A percentile compares a stretch with the other conserved stretches of the same genome.
Conservation (phyloP, 2,888 invertebrate species). For the Julus scandinavius region DNA sequence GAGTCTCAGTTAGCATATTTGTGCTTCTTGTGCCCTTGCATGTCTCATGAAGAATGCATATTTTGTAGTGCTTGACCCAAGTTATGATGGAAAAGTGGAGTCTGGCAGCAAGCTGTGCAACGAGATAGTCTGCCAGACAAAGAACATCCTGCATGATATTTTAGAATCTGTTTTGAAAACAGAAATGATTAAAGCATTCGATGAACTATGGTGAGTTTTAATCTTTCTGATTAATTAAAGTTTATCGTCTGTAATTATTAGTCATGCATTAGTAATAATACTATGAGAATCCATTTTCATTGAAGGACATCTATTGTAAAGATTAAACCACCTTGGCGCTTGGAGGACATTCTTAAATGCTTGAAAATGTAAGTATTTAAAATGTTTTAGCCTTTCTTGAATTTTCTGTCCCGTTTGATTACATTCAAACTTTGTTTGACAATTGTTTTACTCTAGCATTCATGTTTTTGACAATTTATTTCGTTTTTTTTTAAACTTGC, state of each 20-base stretch:
- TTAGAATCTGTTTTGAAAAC: neutral
- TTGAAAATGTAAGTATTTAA: slow-evolving; percentile 61
- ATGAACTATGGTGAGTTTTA: slow-evolving; percentile 39
- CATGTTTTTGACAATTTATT: neutral
- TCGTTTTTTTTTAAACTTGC: neutral
- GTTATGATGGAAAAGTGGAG: neutral
- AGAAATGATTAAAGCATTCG: slow-evolving; percentile 40
- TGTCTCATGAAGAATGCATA: neutral
- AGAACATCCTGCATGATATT: neutral
- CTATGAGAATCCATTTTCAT: slow-evolving; percentile 53
- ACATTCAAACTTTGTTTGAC: neutral
- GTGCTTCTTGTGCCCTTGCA: neutral
- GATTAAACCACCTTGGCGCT: slow-evolving; percentile 65
- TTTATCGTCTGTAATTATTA: neutral
- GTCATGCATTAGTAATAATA: neutral
- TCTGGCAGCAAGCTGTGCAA: neutral
- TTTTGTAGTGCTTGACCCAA: neutral
- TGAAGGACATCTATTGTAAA: slow-evolving; percentile 64
- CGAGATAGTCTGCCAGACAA: neutral
- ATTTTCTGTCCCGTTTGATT: neutral
- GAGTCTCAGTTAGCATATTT: neutral
- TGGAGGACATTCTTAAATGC: slow-evolving; percentile 63
- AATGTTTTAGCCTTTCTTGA: neutral
- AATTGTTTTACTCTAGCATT: neutral
- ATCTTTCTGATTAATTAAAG: neutral